phyloP scores from a whole-genome alignment of 1,140 invertebrate species.

The Calephelis virginiensis region DNA sequence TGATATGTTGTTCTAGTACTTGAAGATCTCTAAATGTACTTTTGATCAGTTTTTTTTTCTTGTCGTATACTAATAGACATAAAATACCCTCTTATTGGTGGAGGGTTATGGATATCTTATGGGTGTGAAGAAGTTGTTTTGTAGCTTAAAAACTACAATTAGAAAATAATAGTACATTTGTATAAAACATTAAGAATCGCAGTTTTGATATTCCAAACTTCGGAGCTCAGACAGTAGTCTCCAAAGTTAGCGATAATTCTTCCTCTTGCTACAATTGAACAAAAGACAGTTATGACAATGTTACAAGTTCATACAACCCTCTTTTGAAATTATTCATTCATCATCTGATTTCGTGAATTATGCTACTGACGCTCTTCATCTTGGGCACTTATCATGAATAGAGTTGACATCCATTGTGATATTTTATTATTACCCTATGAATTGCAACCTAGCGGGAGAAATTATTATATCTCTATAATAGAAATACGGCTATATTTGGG shows the following conservation, averaged over 20 bases:
- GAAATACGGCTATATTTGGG: slow-evolving; percentile 64
- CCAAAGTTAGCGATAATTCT: slow-evolving; percentile 23
- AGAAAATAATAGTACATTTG: too few relatives aligned
- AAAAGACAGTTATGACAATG: slow-evolving; percentile 44
- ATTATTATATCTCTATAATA: slow-evolving; percentile 74
- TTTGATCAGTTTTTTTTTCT: too few relatives aligned
- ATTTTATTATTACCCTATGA: slow-evolving; percentile 74
- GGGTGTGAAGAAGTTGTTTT: too few relatives aligned
- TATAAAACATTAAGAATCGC: too few relatives aligned
- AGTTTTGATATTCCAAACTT: slow-evolving; percentile 22
- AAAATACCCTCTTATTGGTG: too few relatives aligned
- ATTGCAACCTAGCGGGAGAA: slow-evolving; percentile 68
- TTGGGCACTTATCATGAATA: slow-evolving; percentile 73
- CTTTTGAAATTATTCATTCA: slow-evolving; percentile 59
- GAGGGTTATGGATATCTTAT: too few relatives aligned
- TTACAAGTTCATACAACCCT: slow-evolving; percentile 48
- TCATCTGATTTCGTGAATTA: slow-evolving; percentile 68
- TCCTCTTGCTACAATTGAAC: slow-evolving; percentile 28
- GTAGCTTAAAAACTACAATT: too few relatives aligned
- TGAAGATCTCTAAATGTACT: too few relatives aligned
- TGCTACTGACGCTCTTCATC: slow-evolving; percentile 69
- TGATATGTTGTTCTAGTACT: too few relatives aligned
- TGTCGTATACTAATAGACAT: too few relatives aligned
- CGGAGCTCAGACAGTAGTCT: slow-evolving; percentile 7
- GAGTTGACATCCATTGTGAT: slow-evolving; percentile 75